Evolutionary conservation across 2,888 invertebrate species (phyloP).

Genomic region (Trichopria drosophilae): DNA sequence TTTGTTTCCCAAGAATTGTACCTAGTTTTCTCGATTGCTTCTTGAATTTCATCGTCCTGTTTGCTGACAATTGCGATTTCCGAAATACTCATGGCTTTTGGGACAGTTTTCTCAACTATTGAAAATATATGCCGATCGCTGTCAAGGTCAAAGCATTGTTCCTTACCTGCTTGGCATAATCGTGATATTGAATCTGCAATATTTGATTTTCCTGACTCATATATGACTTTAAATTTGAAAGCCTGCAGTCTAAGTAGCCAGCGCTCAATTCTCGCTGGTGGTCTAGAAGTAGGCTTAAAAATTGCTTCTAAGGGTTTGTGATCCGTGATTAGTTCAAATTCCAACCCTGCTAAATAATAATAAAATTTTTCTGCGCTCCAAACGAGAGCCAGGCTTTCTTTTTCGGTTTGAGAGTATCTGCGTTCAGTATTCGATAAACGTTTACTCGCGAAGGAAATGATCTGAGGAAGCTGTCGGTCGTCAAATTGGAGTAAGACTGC

Average conservation of each 20-base stretch:
- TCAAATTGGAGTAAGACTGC: constrained; percentile 44
- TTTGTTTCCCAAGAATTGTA: constrained; percentile 14
- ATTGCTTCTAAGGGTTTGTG: constrained; percentile 52
- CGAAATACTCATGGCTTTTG: neutral
- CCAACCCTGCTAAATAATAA: constrained; percentile 51
- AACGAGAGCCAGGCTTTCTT: constrained; percentile 38
- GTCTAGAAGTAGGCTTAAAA: constrained; percentile 44
- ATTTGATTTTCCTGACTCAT: constrained; percentile 28
- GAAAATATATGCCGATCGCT: too few relatives aligned
- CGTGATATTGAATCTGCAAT: constrained; percentile 23
- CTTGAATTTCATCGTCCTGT: neutral
- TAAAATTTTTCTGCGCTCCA: constrained; percentile 52
- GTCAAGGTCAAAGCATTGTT: neutral
- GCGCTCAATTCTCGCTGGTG: constrained; percentile 47
- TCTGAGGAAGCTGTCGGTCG: constrained; percentile 34
- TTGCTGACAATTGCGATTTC: neutral
- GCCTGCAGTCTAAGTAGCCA: constrained; percentile 47
- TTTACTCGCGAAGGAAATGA: constrained; percentile 54
- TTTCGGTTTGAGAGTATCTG: constrained; percentile 40
- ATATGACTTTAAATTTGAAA: constrained; percentile 41
- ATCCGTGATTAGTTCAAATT: constrained; percentile 50
- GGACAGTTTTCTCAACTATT: neutral
- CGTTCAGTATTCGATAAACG: constrained; percentile 48
- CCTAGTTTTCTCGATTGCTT: constrained; percentile 2
- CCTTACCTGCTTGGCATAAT: neutral